phyloP scores from a whole-genome alignment of 2,888 invertebrate genomes.

The Synanthedon tipuliformis region DNA sequence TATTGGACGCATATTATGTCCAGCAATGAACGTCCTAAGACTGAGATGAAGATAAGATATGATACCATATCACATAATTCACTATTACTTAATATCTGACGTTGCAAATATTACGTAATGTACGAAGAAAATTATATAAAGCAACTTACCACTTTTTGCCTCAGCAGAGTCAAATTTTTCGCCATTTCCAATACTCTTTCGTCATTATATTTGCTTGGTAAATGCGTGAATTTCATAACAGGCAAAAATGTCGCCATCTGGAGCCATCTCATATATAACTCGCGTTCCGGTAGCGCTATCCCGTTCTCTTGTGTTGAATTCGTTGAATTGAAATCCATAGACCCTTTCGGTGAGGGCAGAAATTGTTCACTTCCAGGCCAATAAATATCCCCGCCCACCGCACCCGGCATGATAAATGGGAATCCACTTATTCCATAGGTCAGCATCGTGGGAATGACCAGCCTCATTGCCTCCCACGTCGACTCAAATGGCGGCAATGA shows the following conservation, averaged over 20 bases:
- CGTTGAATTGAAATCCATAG: slow-evolving; percentile 26
- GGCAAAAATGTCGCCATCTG: slow-evolving; percentile 92
- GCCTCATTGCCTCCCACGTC: slow-evolving; percentile 86
- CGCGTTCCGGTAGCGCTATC: slow-evolving; percentile 76
- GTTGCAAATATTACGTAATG: neutral
- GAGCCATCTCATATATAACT: slow-evolving; percentile 90
- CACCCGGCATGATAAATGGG: slow-evolving; percentile 92
- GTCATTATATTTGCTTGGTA: slow-evolving; percentile 90
- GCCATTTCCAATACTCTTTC: slow-evolving; percentile 82
- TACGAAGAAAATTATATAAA: neutral
- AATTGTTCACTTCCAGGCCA: slow-evolving; percentile 71
- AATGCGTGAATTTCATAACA: slow-evolving; percentile 89
- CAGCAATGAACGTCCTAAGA: no score
- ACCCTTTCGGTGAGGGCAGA: slow-evolving; percentile 63
- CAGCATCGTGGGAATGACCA: slow-evolving; percentile 87
- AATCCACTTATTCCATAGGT: slow-evolving; percentile 92
- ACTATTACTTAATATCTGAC: no score
- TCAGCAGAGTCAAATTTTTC: slow-evolving; percentile 77
- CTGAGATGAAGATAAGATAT: no score
- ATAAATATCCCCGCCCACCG: slow-evolving; percentile 90
- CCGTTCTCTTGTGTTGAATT: slow-evolving; percentile 50
- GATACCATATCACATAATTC: no score
- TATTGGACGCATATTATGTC: no score
- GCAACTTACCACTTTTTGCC: slow-evolving; percentile 75
- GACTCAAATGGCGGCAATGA: slow-evolving; percentile 88